phyloP scores from a whole-genome alignment of 2,797 vertebrate genomes.

The Naso thynnoides region DNA sequence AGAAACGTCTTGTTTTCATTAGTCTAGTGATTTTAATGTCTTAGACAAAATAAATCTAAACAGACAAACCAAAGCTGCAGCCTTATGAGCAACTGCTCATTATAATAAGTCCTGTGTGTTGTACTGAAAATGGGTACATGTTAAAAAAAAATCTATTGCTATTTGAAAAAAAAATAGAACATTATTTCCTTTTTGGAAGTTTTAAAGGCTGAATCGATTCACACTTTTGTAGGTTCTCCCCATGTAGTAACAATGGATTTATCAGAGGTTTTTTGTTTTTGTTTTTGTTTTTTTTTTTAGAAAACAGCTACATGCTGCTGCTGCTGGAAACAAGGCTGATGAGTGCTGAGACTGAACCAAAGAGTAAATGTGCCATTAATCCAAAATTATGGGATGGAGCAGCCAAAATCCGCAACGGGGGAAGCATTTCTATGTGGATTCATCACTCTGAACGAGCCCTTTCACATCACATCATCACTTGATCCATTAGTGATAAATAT shows the following conservation, averaged over 20 bases:
- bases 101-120: not conserved
- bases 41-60: too few species aligned
- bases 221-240: too few species aligned
- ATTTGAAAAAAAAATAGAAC: not conserved
- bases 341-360: not conserved
- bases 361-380: constrained; percentile 1
- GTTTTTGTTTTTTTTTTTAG: too few species aligned
- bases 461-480: not conserved
- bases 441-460: not conserved
- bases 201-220: not conserved
- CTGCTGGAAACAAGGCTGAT: not conserved
- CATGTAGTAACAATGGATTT: too few species aligned
- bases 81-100: too few species aligned
- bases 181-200: not conserved
- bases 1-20: too few species aligned
- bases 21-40: too few species aligned
- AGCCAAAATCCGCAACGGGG: too few species aligned
- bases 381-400: constrained; percentile 1
- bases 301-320: constrained; percentile 5
- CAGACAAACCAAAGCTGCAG: too few species aligned
- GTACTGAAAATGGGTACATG: not conserved
- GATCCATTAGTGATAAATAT: not conserved
- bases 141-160: not conserved
- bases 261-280: too few species aligned
- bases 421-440: not conserved